A percentile compares a stretch with the other conserved stretches of the same genome.
Conservation (phyloP, 2,797 vertebrate genomes). For the Babyrousa celebensis region DNA sequence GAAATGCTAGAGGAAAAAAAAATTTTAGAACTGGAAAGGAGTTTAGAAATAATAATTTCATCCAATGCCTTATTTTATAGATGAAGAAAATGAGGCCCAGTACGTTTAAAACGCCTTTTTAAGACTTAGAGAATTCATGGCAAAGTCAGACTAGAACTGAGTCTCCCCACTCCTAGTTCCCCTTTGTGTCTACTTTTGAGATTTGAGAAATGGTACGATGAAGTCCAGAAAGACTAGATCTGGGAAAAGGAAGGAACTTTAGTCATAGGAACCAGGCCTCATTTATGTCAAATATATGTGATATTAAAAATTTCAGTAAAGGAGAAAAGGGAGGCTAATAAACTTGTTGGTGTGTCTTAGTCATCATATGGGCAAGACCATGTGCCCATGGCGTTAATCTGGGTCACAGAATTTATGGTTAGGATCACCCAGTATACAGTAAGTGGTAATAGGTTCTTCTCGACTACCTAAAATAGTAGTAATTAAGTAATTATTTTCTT, state of each 20-base stretch:
- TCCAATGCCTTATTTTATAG: constrained; percentile 30
- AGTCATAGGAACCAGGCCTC: not conserved
- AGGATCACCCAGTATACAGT: not conserved
- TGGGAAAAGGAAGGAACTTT: not conserved
- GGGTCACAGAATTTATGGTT: not conserved
- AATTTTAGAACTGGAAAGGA: constrained; percentile 59
- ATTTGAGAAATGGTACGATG: not conserved
- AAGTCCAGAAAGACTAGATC: not conserved
- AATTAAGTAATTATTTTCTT: constrained; percentile 1
- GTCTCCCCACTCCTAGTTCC: not conserved
- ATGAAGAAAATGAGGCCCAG: not conserved
- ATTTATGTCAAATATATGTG: not conserved
- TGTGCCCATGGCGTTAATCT: not conserved
- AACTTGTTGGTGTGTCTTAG: not conserved
- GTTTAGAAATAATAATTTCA: constrained; percentile 46
- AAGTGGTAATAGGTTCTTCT: not conserved
- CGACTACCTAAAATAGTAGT: not conserved
- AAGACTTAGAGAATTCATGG: not conserved
- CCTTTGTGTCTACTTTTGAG: not conserved
- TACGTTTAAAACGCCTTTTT: not conserved
- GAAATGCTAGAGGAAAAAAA: constrained; percentile 62
- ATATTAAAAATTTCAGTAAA: not conserved
- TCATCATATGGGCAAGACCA: not conserved
- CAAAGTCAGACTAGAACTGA: not conserved
- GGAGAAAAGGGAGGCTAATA: not conserved